Conservation (phyloP, 1,140 invertebrate genomes). For the Atta cephalotes region DNA sequence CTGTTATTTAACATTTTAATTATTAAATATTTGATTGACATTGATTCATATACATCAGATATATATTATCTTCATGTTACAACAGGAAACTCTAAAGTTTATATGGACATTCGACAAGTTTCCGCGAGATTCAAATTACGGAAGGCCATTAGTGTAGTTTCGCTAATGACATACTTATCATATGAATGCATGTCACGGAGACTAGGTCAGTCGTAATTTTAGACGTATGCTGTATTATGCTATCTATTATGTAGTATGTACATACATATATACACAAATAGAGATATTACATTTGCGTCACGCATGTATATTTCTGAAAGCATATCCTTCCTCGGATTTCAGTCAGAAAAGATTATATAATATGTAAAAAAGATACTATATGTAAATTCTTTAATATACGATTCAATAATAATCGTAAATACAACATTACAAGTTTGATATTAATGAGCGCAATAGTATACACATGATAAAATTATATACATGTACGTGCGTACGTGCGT, state of each 20-base stretch:
- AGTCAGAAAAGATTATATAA: conserved; percentile 18
- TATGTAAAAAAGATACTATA: not conserved
- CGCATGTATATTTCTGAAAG: conserved; percentile 47
- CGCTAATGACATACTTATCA: conserved; percentile 70
- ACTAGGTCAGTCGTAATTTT: conserved; percentile 69
- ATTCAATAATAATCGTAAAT: not conserved
- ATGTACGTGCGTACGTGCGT: too few species aligned
- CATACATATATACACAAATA: conserved; percentile 37
- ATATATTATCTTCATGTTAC: conserved; percentile 47
- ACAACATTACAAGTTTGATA: not conserved
- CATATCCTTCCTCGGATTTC: conserved; percentile 25
- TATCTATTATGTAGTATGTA: not conserved
- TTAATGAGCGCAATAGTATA: not conserved
- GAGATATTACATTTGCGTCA: conserved; percentile 70
- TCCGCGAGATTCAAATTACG: conserved; percentile 60
- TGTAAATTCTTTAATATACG: not conserved
- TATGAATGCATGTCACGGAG: conserved; percentile 72
- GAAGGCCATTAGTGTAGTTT: conserved; percentile 59
- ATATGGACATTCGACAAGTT: conserved; percentile 59
- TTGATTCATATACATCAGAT: not conserved
- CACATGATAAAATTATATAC: too few species aligned
- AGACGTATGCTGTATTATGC: conserved; percentile 58
- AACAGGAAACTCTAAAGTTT: conserved; percentile 54
- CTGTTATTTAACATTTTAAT: too few species aligned
- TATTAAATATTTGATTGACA: not conserved